Evolutionary conservation across 2,113 vertebrate species (phyloP), one percentile per base, ranked within the genome.

Genomic region (Equus quagga): DNA sequence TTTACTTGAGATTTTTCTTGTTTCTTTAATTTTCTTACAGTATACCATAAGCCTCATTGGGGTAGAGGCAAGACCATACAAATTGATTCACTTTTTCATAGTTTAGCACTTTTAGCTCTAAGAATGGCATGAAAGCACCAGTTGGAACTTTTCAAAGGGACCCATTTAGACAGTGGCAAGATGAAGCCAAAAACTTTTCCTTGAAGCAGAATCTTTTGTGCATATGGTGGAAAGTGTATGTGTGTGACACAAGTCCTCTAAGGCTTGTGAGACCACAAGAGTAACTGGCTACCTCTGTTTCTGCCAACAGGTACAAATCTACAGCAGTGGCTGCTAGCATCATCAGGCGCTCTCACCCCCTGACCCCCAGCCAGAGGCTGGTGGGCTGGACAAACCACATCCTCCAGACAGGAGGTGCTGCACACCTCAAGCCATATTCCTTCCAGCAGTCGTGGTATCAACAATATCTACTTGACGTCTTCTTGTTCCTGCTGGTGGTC

Each of bases 321-420:
- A 97, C 99, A 44, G 98, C 98, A 2, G 80, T 97, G 97, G 94
- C 97, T 0, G 97, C 98, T 9, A 99, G 98, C 28, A 87, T 82
- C 80, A 98, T 99, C 78, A 96, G 97, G 76, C 89, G 8, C 82
- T 99, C 98, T 7, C 98, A 98, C 15, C 99, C 99, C 0, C 93
- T 98, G 56, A 97, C 98, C 9, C 98, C 99, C 0, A 65, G 87
- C 10, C 98, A 98, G 80, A 54, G 97, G 46, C 96, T 99, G 88
- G 91, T 98, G 33, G 94, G 95, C 89, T 99, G 99, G 99, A 98
- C 98, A 23, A 84, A 99, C 51, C 99, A 99, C 89, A 97, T 99
- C 85, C 97, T 99, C 24, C 98, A 97, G 82, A 97, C 97, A 3
- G 93, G 98, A 24, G 98, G 98, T 14, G 98, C 98, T 0, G 56